Percentiles rank a stretch among this genome's conserved stretches.
phyloP scores from a whole-genome alignment of 2,888 invertebrate genomes.

The Megamerina dolium region DNA sequence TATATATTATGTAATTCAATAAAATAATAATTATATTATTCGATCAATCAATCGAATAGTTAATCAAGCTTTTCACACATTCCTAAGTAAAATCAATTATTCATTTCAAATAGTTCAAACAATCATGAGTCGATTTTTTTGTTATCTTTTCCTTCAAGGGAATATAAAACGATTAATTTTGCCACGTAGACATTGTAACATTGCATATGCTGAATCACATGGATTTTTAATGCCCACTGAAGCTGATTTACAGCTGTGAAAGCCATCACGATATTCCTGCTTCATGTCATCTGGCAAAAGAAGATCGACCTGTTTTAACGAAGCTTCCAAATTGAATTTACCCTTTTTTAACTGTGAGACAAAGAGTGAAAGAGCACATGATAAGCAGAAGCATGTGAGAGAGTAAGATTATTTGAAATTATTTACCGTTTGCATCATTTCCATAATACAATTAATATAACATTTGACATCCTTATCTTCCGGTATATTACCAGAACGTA shows the following conservation, averaged over 20 bases:
- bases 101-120: too few species aligned
- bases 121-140: too few species aligned
- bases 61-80: too few species aligned
- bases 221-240: constrained; percentile 42
- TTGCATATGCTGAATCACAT: constrained; percentile 39
- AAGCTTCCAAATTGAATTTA: constrained; percentile 40
- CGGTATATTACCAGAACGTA: constrained; percentile 36
- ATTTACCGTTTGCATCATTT: constrained; percentile 53
- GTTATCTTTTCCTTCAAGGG: constrained; percentile 28
- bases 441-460: constrained; percentile 52
- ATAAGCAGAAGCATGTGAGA: background rate
- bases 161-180: constrained; percentile 39
- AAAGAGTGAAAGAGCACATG: too few species aligned
- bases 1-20: too few species aligned
- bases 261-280: constrained; percentile 32
- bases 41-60: too few species aligned
- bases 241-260: constrained; percentile 35
- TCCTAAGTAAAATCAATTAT: too few species aligned
- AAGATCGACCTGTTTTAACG: constrained; percentile 45
- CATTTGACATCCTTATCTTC: constrained; percentile 49
- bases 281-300: constrained; percentile 43
- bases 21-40: too few species aligned
- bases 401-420: background rate
- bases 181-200: constrained; percentile 33
- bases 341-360: constrained; percentile 46